Evolutionary conservation across 2,797 vertebrate species (phyloP).

Genomic region (Silurus lanzhouensis): DNA sequence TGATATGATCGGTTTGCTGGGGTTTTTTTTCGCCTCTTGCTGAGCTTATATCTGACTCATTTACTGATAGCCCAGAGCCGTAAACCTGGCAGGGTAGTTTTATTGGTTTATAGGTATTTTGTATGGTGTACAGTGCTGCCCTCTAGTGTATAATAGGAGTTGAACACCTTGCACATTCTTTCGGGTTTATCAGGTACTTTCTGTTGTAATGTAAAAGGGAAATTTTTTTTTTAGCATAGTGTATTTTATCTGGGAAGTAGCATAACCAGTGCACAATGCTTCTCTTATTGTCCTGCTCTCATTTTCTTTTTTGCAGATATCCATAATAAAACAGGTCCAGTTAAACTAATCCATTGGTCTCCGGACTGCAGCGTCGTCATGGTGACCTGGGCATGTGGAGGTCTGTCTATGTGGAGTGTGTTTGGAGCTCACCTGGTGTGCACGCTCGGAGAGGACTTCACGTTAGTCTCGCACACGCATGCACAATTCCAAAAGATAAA

Average conservation of each 20-base stretch:
- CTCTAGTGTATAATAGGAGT: constrained; percentile 46
- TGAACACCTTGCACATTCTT: not conserved
- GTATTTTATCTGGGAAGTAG: not conserved
- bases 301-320: constrained; percentile 78
- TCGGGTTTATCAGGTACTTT: not conserved
- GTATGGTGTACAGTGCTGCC: constrained; percentile 49
- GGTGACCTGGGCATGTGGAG: constrained; percentile 95
- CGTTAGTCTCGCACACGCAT: constrained; percentile 75
- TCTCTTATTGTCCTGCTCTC: not conserved
- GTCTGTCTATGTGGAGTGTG: constrained; percentile 96
- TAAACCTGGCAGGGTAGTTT: not conserved
- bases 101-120: not conserved
- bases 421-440: constrained; percentile 98
- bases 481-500: not conserved
- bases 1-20: not conserved
- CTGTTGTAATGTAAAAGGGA: not conserved
- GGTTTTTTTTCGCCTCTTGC: not conserved
- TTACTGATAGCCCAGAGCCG: not conserved
- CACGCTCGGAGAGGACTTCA: constrained; percentile 96
- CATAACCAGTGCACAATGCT: not conserved
- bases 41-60: not conserved
- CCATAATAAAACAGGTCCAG: constrained; percentile 96
- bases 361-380: constrained; percentile 94
- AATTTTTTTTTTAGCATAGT: not conserved
- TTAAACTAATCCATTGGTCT: constrained; percentile 93